phyloP scores from a whole-genome alignment of 2,113 vertebrate species.

The Abramis brama region DNA sequence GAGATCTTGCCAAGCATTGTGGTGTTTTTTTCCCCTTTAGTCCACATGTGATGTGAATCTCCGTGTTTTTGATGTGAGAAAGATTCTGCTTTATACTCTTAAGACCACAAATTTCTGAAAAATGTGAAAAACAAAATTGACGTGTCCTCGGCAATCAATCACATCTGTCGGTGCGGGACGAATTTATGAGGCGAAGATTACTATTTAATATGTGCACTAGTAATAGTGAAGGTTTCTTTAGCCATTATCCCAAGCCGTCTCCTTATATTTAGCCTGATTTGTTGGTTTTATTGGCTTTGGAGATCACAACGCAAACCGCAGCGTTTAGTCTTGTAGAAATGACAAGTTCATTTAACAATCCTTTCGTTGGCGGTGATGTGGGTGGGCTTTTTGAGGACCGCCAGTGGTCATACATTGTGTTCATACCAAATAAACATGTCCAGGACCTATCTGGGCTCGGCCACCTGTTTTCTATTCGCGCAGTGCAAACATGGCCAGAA shows the following conservation, averaged over 20 bases:
- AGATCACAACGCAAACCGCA: background rate
- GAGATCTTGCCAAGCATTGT: slow-evolving; percentile 56
- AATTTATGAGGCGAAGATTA: background rate
- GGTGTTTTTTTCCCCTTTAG: slow-evolving; percentile 38
- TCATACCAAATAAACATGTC: slow-evolving; percentile 66
- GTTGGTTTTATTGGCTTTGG: slow-evolving; percentile 13
- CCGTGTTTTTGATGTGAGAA: background rate
- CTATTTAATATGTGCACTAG: background rate
- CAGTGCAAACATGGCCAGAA: slow-evolving; percentile 61
- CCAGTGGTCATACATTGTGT: slow-evolving; percentile 49
- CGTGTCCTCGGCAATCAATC: background rate
- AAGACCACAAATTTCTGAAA: background rate
- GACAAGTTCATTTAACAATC: slow-evolving; percentile 52
- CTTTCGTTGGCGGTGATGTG: slow-evolving; percentile 46
- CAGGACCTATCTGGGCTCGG: slow-evolving; percentile 58
- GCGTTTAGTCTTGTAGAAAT: slow-evolving; percentile 29
- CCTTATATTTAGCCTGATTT: slow-evolving; percentile 4
- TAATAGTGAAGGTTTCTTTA: background rate
- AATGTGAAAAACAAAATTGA: background rate
- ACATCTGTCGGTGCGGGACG: background rate
- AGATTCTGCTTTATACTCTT: background rate
- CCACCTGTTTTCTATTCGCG: slow-evolving; percentile 62
- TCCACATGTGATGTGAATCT: slow-evolving; percentile 27
- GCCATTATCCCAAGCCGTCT: background rate
- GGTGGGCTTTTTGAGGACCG: slow-evolving; percentile 56